These are phyloP conservation scores for Gasteruption jaculator DNA, from an alignment of 2,888 invertebrate genomes.

Conservation along the genomic window DNA sequence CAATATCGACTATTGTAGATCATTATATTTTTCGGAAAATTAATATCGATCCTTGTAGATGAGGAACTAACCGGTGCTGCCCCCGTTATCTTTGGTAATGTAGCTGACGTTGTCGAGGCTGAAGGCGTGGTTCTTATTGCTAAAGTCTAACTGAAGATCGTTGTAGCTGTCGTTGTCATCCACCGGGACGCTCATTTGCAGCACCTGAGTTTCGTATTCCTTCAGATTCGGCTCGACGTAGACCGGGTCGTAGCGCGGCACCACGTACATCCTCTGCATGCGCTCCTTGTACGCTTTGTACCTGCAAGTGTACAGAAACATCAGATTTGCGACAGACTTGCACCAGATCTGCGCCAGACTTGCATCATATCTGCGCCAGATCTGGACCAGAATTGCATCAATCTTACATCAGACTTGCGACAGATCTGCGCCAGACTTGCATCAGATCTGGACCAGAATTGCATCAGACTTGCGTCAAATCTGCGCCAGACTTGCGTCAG, in stretches of 20 bases:
- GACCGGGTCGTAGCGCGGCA: constrained; percentile 66
- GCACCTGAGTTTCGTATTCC: constrained; percentile 91
- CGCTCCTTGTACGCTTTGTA: constrained; percentile 86
- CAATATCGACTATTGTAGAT: neutral
- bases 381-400: no score
- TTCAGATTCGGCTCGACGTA: constrained; percentile 78
- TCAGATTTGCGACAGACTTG: no score
- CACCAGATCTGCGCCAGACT: no score
- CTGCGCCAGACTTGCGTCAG: no score
- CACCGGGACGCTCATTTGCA: constrained; percentile 87
- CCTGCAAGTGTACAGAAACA: constrained; percentile 52
- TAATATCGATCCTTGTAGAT: no score
- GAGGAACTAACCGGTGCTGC: constrained; percentile 50
- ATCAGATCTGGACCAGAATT: no score
- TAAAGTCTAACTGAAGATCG: constrained; percentile 81
- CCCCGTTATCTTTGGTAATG: constrained; percentile 77
- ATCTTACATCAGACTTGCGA: no score
- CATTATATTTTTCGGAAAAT: no score
- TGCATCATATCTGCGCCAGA: no score
- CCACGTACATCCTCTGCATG: constrained; percentile 69
- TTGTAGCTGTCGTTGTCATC: constrained; percentile 75
- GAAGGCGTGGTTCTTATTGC: constrained; percentile 82
- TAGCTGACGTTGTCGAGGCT: constrained; percentile 86
- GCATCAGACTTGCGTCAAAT: no score
- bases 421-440: no score